These are phyloP conservation scores for Drosophila hydei DNA, from an alignment of 1,140 invertebrate species.

Conservation along the genomic window DNA sequence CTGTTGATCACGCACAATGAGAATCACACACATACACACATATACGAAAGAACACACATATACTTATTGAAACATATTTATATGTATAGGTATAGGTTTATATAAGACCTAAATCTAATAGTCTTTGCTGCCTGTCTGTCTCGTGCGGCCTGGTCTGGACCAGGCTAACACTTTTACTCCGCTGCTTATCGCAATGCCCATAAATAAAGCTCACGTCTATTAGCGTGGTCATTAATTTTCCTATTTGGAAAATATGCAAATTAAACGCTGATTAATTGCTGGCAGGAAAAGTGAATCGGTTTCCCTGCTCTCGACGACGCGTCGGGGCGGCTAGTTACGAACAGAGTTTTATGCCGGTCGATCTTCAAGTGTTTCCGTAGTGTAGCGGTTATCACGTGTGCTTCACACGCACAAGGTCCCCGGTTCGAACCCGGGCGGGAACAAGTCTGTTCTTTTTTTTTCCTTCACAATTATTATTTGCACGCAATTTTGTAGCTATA, in stretches of 20 bases:
- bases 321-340: conserved; percentile 3
- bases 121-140: conserved; percentile 25
- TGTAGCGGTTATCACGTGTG: conserved; percentile 87
- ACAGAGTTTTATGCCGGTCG: conserved; percentile 17
- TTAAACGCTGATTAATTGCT: conserved; percentile 62
- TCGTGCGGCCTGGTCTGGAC: neutral
- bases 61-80: neutral
- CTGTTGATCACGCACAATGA: neutral
- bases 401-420: conserved; percentile 88
- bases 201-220: conserved; percentile 66
- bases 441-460: conserved; percentile 63
- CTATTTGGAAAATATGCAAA: conserved; percentile 65
- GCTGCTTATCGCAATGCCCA: conserved; percentile 64
- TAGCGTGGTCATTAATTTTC: conserved; percentile 52
- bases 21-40: neutral
- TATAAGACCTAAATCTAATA: conserved; percentile 4
- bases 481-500: conserved; percentile 10
- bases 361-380: conserved; percentile 63
- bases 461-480: conserved; percentile 26
- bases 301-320: conserved; percentile 20
- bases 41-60: no score
- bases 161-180: conserved; percentile 70
- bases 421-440: conserved; percentile 87
- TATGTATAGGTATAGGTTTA: no score
- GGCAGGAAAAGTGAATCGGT: conserved; percentile 37